Evolutionary conservation across 1,140 invertebrate genomes (phyloP).

Genomic region (Stegodyphus mimosarum): DNA sequence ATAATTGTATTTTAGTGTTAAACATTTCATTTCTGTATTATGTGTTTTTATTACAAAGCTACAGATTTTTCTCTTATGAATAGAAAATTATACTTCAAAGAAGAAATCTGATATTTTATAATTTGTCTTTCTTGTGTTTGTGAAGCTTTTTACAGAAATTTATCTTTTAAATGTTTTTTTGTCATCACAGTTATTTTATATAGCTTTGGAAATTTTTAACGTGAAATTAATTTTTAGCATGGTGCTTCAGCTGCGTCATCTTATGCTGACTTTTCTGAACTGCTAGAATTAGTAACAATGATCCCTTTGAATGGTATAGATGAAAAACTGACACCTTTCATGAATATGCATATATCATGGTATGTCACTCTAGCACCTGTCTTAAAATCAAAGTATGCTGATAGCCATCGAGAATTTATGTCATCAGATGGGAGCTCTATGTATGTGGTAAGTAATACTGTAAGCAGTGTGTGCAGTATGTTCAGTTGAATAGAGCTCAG

Average conservation of each 20-base stretch:
- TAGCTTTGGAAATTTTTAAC: neutral
- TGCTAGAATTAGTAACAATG: slow-evolving; percentile 74
- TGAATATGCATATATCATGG: slow-evolving; percentile 77
- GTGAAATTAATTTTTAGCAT: slow-evolving; percentile 18
- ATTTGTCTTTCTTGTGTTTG: too few species aligned
- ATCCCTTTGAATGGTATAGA: slow-evolving; percentile 75
- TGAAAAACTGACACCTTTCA: slow-evolving; percentile 72
- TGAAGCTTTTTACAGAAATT: too few species aligned
- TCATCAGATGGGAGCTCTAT: slow-evolving; percentile 74
- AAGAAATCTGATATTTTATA: too few species aligned
- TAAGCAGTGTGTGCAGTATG: neutral
- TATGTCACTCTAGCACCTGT: slow-evolving; percentile 76
- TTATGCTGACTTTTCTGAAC: slow-evolving; percentile 75
- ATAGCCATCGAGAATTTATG: slow-evolving; percentile 73
- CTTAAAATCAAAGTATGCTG: slow-evolving; percentile 75
- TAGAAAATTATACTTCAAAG: too few species aligned
- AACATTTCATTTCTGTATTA: too few species aligned
- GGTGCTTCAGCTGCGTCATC: neutral
- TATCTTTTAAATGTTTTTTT: too few species aligned
- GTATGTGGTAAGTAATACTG: slow-evolving; percentile 70
- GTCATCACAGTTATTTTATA: too few species aligned
- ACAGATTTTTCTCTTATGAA: too few species aligned
- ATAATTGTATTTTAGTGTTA: too few species aligned
- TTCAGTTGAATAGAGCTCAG: too few species aligned
- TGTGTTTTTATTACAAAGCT: too few species aligned